Percentiles rank a stretch among this genome's conserved stretches.
These are phyloP conservation scores for Buphagus erythrorhynchus DNA, from an alignment of 2,797 vertebrate species.

Conservation along the genomic window DNA sequence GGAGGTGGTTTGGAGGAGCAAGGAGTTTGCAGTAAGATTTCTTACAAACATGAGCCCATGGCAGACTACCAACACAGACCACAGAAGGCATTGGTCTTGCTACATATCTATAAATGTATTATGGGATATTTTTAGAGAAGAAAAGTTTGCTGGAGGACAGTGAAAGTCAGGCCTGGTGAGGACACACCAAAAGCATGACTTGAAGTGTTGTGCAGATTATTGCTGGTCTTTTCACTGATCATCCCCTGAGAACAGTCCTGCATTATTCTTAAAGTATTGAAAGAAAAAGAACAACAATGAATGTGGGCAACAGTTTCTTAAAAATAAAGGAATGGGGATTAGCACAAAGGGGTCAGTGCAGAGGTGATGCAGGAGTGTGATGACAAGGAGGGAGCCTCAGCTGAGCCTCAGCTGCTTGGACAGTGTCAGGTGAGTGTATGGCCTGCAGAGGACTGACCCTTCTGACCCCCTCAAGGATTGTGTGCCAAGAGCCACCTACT, in stretches of 20 bases:
- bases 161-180: background rate
- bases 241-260: background rate
- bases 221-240: background rate
- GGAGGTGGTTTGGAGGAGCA: background rate
- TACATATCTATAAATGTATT: background rate
- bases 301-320: background rate
- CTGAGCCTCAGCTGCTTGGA: background rate
- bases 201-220: background rate
- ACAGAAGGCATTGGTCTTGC: background rate
- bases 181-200: rapidly evolving
- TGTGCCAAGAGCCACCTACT: background rate
- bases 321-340: background rate
- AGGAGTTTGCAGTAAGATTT: background rate
- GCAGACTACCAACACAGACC: background rate
- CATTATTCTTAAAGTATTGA: background rate
- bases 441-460: background rate
- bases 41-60: background rate
- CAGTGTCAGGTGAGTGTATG: background rate
- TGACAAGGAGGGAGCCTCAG: background rate
- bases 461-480: background rate
- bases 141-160: background rate
- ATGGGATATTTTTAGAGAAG: background rate
- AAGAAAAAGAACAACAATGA: background rate
- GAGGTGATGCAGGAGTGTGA: background rate
- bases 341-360: background rate